Evolutionary conservation across 2,797 vertebrate genomes (phyloP), one percentile per base, ranked within the genome.

Genomic region (Ammospiza maritima): DNA sequence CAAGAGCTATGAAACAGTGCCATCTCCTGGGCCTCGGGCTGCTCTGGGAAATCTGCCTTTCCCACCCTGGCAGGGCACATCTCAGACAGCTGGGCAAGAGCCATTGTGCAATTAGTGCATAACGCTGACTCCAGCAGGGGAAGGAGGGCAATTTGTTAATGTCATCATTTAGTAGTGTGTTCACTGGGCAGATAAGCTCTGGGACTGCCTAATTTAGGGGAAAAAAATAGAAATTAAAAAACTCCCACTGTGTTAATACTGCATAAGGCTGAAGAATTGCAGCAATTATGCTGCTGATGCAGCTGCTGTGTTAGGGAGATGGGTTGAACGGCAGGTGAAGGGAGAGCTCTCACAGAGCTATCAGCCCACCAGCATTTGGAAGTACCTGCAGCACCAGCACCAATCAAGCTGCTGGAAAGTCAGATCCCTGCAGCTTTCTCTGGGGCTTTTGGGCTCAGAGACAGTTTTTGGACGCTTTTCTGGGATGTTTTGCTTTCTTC

Each of bases 1-100:
- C 40, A 94, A 94, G 89, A 34, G 65, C 90, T 91, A 7, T 87
- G 82, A 51, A 91, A 96, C 82, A 96, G 53, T 95, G 96, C 96
- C 96, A 96, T 90, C 96, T 97, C 86, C 74, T 42, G 95, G 95
- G 74, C 88, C 30, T 73, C 1, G 0, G 30, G 36, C 73, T 80
- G 69, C 69, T 7, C n/a, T 4, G 40, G 77, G 34, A 58, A 62
- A 81, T 40, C 42, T 18, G 42, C 26, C 5, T 73, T 34, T 74
- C 72, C 9, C 66, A 6, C 27, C 36, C 64, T 38, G 81, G 75
- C 58, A 57, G 3, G 47, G 26, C 77, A 18, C 14, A 3, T 14
- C 0, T 0, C 53, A 65, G 51, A 62, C 87, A 91, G 82, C 89
- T 62, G 20, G 51, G 51, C 56, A 92, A 75, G 87, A 91, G 29